phyloP scores from a whole-genome alignment of 2,797 vertebrate species.

The Cirrhinus mrigala region DNA sequence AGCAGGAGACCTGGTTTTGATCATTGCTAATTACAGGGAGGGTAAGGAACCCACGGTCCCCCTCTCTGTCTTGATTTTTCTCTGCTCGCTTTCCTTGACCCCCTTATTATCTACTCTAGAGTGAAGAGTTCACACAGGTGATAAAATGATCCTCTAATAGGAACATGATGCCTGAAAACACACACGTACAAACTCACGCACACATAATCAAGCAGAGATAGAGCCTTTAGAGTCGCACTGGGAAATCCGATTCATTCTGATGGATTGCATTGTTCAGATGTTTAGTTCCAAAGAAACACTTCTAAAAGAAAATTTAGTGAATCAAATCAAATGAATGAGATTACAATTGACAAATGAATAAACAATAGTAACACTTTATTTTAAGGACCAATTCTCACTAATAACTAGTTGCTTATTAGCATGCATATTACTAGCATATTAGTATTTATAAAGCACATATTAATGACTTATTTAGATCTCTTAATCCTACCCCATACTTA shows the following conservation, averaged over 20 bases:
- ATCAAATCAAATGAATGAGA: not conserved
- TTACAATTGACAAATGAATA: not conserved
- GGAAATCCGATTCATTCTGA: not conserved
- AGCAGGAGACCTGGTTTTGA: conserved; percentile 62
- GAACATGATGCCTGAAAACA: conserved; percentile 40
- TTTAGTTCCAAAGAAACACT: not conserved
- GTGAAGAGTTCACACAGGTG: conserved; percentile 54
- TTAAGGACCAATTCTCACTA: too few relatives aligned
- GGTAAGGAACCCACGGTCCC: conserved; percentile 22
- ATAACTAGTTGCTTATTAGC: too few relatives aligned
- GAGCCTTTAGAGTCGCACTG: not conserved
- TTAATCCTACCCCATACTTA: too few relatives aligned
- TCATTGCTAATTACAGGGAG: conserved; percentile 58
- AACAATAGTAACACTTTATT: too few relatives aligned
- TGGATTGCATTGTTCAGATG: not conserved
- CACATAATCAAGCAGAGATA: conserved; percentile 9
- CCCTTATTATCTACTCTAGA: conserved; percentile 41
- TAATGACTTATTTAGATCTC: too few relatives aligned
- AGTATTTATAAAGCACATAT: too few relatives aligned
- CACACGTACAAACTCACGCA: conserved; percentile 20
- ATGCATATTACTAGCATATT: too few relatives aligned
- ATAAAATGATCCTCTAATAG: conserved; percentile 50
- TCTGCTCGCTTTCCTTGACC: conserved; percentile 23
- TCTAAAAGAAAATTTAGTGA: not conserved
- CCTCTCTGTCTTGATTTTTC: conserved; percentile 8